Conservation (phyloP, 2,113 vertebrate species). For the Festucalex cinctus region DNA sequence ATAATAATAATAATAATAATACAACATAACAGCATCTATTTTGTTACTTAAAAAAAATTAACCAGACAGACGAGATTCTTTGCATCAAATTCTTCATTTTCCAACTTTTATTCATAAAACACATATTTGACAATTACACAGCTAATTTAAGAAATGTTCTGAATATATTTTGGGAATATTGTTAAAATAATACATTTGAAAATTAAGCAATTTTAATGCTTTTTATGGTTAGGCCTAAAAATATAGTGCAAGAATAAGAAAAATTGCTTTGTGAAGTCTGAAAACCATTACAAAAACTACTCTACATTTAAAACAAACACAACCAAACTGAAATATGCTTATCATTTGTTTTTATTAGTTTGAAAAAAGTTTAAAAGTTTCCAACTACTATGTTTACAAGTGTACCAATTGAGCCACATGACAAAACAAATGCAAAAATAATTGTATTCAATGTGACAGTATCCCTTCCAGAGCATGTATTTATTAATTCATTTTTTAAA, state of each 20-base stretch:
- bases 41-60: neutral
- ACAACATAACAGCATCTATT: no score
- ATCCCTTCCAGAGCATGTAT: constrained; percentile 4
- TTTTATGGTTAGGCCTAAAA: neutral
- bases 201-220: neutral
- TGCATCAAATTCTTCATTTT: neutral
- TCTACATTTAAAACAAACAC: neutral
- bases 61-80: neutral
- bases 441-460: neutral
- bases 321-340: neutral
- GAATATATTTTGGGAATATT: neutral
- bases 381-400: neutral
- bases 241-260: neutral
- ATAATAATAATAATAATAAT: no score
- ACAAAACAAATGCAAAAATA: neutral
- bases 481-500: constrained; percentile 18
- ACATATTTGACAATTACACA: neutral
- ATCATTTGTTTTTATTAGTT: neutral
- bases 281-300: neutral
- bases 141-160: neutral
- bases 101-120: neutral
- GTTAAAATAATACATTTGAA: neutral
- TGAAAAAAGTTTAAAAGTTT: neutral
- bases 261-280: neutral
- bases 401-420: neutral